phyloP scores from a whole-genome alignment of 2,113 vertebrate species.

The Mesembrinibis cayennensis region DNA sequence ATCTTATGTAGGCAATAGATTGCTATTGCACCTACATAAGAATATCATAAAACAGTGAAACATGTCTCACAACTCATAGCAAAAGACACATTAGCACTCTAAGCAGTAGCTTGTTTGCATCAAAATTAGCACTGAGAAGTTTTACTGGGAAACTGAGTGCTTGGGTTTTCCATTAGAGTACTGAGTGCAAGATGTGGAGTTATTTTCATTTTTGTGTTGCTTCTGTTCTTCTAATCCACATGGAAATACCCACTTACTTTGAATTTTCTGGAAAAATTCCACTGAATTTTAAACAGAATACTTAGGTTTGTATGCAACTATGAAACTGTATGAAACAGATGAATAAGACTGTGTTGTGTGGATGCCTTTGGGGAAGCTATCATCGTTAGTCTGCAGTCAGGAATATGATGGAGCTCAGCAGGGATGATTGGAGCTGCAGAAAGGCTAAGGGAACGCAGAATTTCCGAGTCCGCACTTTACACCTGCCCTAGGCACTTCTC shows the following conservation, averaged over 20 bases:
- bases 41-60: background rate
- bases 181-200: background rate
- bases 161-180: background rate
- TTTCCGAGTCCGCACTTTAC: background rate
- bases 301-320: background rate
- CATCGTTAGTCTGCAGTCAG: background rate
- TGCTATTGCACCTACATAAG: background rate
- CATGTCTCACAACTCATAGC: background rate
- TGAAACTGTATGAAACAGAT: background rate
- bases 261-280: background rate
- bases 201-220: background rate
- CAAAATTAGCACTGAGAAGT: conserved; percentile 2
- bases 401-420: background rate
- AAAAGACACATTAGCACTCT: background rate
- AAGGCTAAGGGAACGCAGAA: background rate
- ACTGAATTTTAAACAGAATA: background rate
- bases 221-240: background rate
- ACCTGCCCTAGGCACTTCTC: background rate
- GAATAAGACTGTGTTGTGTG: background rate
- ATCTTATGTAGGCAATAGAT: background rate
- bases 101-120: background rate
- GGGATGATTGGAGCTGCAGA: background rate
- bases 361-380: background rate
- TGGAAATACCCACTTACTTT: background rate
- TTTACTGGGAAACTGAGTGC: background rate